These are phyloP conservation scores for Ophioninae sp. DNA, from an alignment of 2,888 invertebrate genomes.

Conservation along the genomic window DNA sequence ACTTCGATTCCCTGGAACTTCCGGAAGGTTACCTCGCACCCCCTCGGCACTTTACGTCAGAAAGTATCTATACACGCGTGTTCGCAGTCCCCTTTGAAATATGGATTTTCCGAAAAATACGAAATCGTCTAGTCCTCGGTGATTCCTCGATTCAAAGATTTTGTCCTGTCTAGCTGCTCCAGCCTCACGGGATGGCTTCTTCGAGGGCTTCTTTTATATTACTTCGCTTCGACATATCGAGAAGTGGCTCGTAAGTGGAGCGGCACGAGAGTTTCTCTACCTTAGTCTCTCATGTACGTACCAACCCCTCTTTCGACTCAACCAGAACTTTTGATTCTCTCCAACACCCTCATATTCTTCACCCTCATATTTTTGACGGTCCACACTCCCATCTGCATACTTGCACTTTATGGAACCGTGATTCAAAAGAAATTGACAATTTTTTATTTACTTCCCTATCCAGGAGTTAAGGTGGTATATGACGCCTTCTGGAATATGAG, in stretches of 20 bases:
- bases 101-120: constrained; percentile 70
- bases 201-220: constrained; percentile 37
- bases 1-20: constrained; percentile 56
- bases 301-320: constrained; percentile 30
- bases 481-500: too few species aligned
- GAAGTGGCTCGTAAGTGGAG: constrained; percentile 45
- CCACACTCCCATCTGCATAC: neutral
- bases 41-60: constrained; percentile 72
- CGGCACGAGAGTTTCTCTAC: constrained; percentile 2
- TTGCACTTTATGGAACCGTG: neutral
- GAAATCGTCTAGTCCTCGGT: neutral
- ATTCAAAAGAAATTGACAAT: too few species aligned
- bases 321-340: constrained; percentile 43
- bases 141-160: constrained; percentile 17
- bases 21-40: constrained; percentile 60
- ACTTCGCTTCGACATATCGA: constrained; percentile 53
- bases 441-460: too few species aligned
- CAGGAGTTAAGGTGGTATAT: too few species aligned
- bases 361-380: neutral
- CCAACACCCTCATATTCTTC: neutral
- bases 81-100: constrained; percentile 69
- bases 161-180: constrained; percentile 13
- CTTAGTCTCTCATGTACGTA: constrained; percentile 12
- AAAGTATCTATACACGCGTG: constrained; percentile 64
- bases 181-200: constrained; percentile 10